Conservation (phyloP, 1,140 invertebrate species). For the Geopemphigus sp. region DNA sequence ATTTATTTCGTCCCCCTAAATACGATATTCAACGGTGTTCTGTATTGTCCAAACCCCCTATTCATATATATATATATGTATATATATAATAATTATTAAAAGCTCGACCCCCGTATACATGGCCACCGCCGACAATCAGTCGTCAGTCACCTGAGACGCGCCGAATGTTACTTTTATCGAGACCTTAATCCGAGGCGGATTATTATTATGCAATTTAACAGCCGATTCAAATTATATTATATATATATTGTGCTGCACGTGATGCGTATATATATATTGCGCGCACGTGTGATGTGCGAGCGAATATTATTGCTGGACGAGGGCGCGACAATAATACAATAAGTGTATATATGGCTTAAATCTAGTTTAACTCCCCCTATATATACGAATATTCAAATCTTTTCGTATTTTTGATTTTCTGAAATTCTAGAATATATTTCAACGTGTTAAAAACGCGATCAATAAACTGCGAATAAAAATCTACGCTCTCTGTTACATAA, state of each 20-base stretch:
- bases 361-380: too few species aligned
- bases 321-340: not conserved
- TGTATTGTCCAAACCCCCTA: conserved; percentile 19
- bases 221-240: conserved; percentile 34
- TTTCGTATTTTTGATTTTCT: too few species aligned
- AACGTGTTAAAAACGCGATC: too few species aligned
- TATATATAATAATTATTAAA: conserved; percentile 26
- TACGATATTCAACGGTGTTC: not conserved
- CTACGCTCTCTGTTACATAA: too few species aligned
- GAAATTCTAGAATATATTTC: too few species aligned
- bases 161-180: conserved; percentile 48
- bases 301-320: not conserved
- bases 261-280: too few species aligned
- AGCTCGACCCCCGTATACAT: conserved; percentile 8
- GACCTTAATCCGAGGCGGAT: conserved; percentile 39
- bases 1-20: conserved; percentile 37
- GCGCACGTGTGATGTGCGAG: too few species aligned
- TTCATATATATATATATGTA: not conserved
- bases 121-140: not conserved
- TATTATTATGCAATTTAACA: conserved; percentile 48
- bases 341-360: too few species aligned
- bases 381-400: too few species aligned
- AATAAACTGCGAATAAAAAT: too few species aligned
- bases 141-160: conserved; percentile 34
- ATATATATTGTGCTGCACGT: too few species aligned